These are phyloP conservation scores for Atrina japonica DNA, from an alignment of 2,888 invertebrate genomes.

Conservation along the genomic window DNA sequence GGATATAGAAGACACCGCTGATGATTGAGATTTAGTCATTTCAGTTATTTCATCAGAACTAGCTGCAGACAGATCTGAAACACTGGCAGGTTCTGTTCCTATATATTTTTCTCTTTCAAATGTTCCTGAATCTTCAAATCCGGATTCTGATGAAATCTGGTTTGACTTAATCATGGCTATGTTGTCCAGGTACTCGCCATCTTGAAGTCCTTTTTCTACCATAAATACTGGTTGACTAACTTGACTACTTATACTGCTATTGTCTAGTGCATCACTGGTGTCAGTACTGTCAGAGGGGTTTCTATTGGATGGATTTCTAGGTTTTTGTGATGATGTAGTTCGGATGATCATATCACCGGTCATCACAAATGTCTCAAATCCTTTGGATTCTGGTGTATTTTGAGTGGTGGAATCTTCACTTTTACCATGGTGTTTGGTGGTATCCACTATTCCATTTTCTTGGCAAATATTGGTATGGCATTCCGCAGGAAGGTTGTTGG, in stretches of 20 bases:
- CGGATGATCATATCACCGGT: slow-evolving; percentile 97
- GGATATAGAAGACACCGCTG: slow-evolving; percentile 57
- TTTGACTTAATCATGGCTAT: slow-evolving; percentile 27
- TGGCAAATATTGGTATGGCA: slow-evolving; percentile 26
- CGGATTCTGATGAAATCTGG: slow-evolving; percentile 58
- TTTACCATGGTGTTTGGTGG: slow-evolving; percentile 41
- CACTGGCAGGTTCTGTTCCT: slow-evolving; percentile 52
- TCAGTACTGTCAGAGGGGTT: slow-evolving; percentile 55
- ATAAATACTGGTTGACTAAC: slow-evolving; percentile 22
- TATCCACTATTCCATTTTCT: slow-evolving; percentile 39
- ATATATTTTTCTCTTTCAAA: slow-evolving; percentile 52
- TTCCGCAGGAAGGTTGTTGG: background rate
- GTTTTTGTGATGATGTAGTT: slow-evolving; percentile 85
- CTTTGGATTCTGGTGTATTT: slow-evolving; percentile 54
- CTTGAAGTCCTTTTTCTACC: slow-evolving; percentile 20
- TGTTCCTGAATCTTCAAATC: slow-evolving; percentile 61
- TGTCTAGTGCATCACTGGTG: slow-evolving; percentile 47
- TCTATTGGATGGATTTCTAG: slow-evolving; percentile 49
- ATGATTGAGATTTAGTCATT: slow-evolving; percentile 58
- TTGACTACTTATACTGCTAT: slow-evolving; percentile 15
- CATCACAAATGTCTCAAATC: slow-evolving; percentile 90
- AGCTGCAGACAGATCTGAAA: slow-evolving; percentile 51
- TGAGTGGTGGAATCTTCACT: slow-evolving; percentile 31
- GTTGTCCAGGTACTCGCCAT: slow-evolving; percentile 20
- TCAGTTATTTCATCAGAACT: slow-evolving; percentile 50